Evolutionary conservation across 2,113 vertebrate genomes (phyloP), one percentile per base, ranked within the genome.

Genomic region (Seriola quinqueradiata): DNA sequence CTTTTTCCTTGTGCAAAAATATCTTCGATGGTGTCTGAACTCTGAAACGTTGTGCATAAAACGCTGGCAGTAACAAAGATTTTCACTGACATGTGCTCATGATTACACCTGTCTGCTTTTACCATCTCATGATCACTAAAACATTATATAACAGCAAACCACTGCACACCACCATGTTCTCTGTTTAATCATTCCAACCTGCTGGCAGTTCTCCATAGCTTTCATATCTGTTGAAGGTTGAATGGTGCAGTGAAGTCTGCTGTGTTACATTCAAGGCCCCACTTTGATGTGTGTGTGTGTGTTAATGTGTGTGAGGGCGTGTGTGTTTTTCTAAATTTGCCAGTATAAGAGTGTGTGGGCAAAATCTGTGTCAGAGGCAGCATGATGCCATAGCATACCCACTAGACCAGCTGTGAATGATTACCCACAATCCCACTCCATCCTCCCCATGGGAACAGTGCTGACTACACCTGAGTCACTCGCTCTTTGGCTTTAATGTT

Each of bases 381-480:
- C 10, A 52, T 71, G 70, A 66, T 52, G 44, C 88, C 42, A 65
- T 32, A 54, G 50, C 34, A 25, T 48, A 77, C 82, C 72, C 81
- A 72, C 32, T n/a, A 19, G 17, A 75, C 34, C 76, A 60, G 58
- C 83, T 87, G 85, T 38, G 40, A 82, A 85, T 66, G 28, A 86
- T 83, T 79, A 83, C 78, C 84, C 84, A 85, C 68, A 83, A 61
- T 76, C 71, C 80, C 82, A 23, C 82, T 70, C 59, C 21, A 21
- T 52, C 73, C 70, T 72, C 60, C 86, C 66, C 81, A 74, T 80
- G 86, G 75, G 86, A 91, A 70, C 46, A 50, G 75, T 44, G 59
- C 72, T 69, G 75, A 76, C 82, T 76, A 54, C 87, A 82, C 77
- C 72, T 86, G 77, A 86, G 77, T 91, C 85, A 75, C 16, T 0